phyloP scores from a whole-genome alignment of 2,797 vertebrate species.

The Phoeniculus purpureus region DNA sequence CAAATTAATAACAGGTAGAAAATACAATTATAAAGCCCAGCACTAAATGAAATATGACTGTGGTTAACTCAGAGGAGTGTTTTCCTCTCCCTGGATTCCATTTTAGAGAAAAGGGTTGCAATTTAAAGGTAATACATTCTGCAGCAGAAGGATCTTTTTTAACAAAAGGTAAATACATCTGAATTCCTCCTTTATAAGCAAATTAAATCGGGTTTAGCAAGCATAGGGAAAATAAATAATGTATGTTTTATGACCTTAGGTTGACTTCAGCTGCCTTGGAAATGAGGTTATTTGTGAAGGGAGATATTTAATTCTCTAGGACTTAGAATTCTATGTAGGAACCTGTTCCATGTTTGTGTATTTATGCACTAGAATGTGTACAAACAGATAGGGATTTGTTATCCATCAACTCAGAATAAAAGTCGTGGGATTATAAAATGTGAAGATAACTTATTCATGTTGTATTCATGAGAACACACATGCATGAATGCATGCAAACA shows the following conservation, averaged over 20 bases:
- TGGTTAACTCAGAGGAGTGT: not conserved
- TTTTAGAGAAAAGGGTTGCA: not conserved
- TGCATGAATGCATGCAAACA: not conserved
- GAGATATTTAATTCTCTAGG: not conserved
- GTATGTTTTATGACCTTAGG: not conserved
- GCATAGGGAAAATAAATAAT: not conserved
- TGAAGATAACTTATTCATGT: not conserved
- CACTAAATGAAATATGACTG: not conserved
- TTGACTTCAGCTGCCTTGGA: not conserved
- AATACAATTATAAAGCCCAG: constrained; percentile 15
- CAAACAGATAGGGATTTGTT: not conserved
- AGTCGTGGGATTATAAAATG: not conserved
- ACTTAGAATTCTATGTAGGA: not conserved
- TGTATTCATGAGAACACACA: not conserved
- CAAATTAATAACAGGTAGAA: not conserved
- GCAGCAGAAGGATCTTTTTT: not conserved
- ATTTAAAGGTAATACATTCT: not conserved
- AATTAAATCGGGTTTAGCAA: not conserved
- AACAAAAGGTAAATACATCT: not conserved
- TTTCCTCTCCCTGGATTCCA: not conserved
- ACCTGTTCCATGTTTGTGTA: not conserved
- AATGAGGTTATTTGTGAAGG: not conserved
- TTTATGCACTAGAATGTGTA: not conserved
- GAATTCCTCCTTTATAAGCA: not conserved
- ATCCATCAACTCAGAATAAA: not conserved